Evolutionary conservation across 2,113 vertebrate genomes (phyloP).

Genomic region (Upupa epops): DNA sequence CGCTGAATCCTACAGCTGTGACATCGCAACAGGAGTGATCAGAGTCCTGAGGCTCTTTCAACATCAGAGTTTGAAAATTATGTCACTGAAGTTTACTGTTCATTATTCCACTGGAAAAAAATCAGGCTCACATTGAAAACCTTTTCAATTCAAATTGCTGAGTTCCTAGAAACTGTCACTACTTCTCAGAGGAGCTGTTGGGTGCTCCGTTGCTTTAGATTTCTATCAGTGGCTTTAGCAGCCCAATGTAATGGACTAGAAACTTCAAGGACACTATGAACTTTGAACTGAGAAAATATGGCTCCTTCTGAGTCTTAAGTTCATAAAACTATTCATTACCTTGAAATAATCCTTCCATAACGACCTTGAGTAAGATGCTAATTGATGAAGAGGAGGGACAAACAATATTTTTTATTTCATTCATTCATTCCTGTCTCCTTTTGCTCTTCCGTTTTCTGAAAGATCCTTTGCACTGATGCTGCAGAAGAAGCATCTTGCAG

Average conservation of each 20-base stretch:
- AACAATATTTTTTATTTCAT: neutral
- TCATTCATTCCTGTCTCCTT: neutral
- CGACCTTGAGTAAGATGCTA: neutral
- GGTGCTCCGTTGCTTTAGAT: neutral
- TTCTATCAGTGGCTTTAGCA: neutral
- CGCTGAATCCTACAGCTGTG: neutral
- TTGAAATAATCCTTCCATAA: neutral
- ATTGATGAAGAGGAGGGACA: neutral
- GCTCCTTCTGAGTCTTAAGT: neutral
- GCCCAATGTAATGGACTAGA: neutral
- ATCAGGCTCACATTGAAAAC: neutral
- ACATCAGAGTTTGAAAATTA: neutral
- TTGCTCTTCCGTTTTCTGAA: neutral
- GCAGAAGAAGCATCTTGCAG: neutral
- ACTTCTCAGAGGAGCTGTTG: neutral
- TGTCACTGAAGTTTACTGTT: neutral
- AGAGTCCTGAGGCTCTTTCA: neutral
- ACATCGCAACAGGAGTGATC: neutral
- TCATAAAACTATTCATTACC: neutral
- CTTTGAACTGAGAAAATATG: neutral
- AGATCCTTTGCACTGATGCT: neutral
- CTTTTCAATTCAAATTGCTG: neutral
- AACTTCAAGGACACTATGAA: neutral
- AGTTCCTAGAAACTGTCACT: neutral
- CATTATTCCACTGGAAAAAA: constrained; percentile 9